Base-by-base conservation (phyloP, 1,140 invertebrate genomes). In the Physella acuta region DNA sequence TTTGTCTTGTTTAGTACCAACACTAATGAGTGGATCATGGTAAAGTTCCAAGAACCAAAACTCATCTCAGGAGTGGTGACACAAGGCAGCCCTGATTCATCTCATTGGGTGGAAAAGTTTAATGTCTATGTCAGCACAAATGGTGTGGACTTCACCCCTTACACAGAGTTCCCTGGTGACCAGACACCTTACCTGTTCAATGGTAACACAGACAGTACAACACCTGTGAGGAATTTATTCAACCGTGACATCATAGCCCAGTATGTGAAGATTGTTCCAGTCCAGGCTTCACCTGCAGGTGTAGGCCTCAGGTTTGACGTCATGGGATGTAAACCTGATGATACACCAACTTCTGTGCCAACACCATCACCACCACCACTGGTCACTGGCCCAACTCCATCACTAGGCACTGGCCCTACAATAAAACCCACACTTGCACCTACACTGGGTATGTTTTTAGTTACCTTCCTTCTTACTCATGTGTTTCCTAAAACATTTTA, bases 51-150 rank as follows among this genome's bases (percentile, higher is more conserved):
- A 26, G 77, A 83, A 34, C 88, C 89, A 36, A 88, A 89, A 0
- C 87, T 91, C 36, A 81, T 95, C 8, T 93, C 92, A 17, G 93
- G 92, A 58, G 85, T 95, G 20, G 85, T 88, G 24, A 94, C 91
- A 0, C 91, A 90, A 81, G 85, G 85, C 14, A 74, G 73, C 34
- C 73, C 77, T 3, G 71, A 75, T 20, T 76, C 75, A 20, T 59
- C 55, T n/a, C 74, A 81, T 37, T 94, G 91, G 91, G 92, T 94
- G 0, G 89, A 88, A 0, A 85, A 88, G 0, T 94, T 90, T 80
- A 89, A 88, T 71, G 83, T 94, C n/a, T 76, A 72, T 60, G 76
- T 76, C 73, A 79, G 79, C 39, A 73, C 62, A 5, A 75, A 79
- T 59, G 78, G 78, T 30, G 55, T 64, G 24, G 44, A 67, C 56